phyloP scores from a whole-genome alignment of 37 sponge, comb jelly and placozoan genomes.

The Geodia barretti region DNA sequence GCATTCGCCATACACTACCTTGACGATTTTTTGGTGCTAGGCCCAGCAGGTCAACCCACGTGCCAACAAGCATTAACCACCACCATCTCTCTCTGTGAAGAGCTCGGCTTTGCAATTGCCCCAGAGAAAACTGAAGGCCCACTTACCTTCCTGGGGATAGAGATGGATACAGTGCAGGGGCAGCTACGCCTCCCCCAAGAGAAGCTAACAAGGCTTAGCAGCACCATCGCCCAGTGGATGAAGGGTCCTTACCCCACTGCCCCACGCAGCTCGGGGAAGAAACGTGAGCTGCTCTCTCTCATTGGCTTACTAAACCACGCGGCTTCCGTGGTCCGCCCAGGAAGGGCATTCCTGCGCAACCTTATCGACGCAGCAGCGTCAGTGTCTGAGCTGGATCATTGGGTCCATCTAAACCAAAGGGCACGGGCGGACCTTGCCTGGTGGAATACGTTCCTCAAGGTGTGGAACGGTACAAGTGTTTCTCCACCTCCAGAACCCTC shows the following conservation, averaged over 20 bases:
- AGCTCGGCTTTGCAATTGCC: constrained; percentile 4
- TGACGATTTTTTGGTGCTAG: constrained; percentile 7
- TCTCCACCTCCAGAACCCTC: neutral
- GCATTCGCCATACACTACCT: constrained; percentile 6
- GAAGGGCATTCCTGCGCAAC: constrained; percentile 16
- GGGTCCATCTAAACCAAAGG: constrained; percentile 6
- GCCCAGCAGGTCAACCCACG: neutral
- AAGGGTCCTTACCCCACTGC: neutral
- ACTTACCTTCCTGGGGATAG: constrained; percentile 26
- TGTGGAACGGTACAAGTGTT: constrained; percentile 29
- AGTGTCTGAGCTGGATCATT: neutral
- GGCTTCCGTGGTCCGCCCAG: constrained; percentile 10
- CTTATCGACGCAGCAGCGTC: neutral
- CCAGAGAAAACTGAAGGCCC: constrained; percentile 19
- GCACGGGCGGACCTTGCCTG: constrained; percentile 26
- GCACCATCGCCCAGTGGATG: neutral
- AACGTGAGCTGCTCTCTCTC: constrained; percentile 13
- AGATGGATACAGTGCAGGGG: neutral
- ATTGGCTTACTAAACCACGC: constrained; percentile 34
- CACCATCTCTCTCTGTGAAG: neutral
- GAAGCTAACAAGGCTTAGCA: neutral
- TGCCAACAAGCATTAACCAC: neutral
- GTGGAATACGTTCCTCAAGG: constrained; percentile 17
- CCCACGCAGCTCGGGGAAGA: constrained; percentile 4
- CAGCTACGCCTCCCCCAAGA: constrained; percentile 5